Base-by-base conservation (phyloP, 2,797 vertebrate genomes). In the Sebastes minor region DNA sequence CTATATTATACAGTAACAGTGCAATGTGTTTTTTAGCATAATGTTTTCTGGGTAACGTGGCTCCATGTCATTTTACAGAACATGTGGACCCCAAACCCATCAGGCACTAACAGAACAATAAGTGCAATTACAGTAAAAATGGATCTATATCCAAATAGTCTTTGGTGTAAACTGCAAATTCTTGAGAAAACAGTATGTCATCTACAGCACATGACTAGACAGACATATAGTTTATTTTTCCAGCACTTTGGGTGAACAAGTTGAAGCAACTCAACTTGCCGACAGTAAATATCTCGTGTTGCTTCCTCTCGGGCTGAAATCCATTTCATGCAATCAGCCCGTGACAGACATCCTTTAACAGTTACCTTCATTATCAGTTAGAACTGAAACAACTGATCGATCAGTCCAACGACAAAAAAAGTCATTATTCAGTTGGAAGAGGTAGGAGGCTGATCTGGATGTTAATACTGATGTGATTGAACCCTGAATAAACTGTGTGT, bases 121-220 rank as follows among this genome's bases (percentile, higher is more conserved):
- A 42, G 12, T 18, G 23, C 4, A 30, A 46, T 12, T 12, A 12
- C 5, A 60, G 46, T n/a, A 66, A 60, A 42, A 73, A 22, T 10
- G 0, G 4, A 42, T 55, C 4, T 27, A 35, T 5, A 35, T 52
- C 28, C 5, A 60, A 49, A 30, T 9, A 35, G 8, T 77, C 73
- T 75, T 88, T 85, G 80, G 77, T 42, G 23, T 60, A 65, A 73
- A 68, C 20, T 16, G 18, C 6, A 76, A 23, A 4, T 25, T 25
- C 23, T 42, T 42, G 22, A 56, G 55, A 8, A n/a, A 2, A 52
- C 8, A 22, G 9, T 7, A 11, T n/a, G 4, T n/a, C 49, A 11
- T 20, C 18, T 49, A 49, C 14, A 30, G 28, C 28, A 30, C 28
- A 8, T 30, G 28, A 30, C 28, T 8, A 30, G 28, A 30, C 49